phyloP scores from a whole-genome alignment of 1,140 invertebrate species.

The Vanessa tameamea region DNA sequence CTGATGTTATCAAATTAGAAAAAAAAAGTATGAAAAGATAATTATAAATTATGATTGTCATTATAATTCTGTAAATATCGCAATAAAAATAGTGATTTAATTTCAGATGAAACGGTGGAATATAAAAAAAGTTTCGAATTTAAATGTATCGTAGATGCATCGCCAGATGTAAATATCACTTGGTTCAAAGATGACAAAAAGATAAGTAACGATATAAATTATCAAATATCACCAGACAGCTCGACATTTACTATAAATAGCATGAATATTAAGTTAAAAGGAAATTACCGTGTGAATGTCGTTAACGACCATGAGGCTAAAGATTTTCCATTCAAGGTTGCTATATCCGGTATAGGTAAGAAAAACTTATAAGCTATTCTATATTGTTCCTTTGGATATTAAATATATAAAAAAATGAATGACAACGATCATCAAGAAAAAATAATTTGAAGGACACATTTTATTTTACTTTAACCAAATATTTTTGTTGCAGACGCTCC shows the following conservation, averaged over 20 bases:
- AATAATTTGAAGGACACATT: too few relatives aligned
- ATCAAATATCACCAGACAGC: conserved; percentile 35
- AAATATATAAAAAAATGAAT: too few relatives aligned
- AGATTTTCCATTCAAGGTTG: conserved; percentile 13
- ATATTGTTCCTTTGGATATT: too few relatives aligned
- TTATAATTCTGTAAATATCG: too few relatives aligned
- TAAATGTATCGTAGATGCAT: conserved; percentile 42
- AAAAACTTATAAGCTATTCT: background rate
- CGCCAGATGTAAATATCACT: conserved; percentile 37
- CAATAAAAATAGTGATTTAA: conserved; percentile 1
- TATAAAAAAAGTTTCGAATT: conserved; percentile 35
- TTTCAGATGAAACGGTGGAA: conserved; percentile 40
- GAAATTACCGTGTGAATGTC: conserved; percentile 40
- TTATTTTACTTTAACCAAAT: background rate
- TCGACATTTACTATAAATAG: conserved; percentile 39
- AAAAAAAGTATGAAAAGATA: too few relatives aligned
- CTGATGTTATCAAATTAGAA: too few relatives aligned
- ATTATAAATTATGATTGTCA: too few relatives aligned
- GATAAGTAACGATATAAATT: conserved; percentile 27
- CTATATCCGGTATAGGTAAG: conserved; percentile 1
- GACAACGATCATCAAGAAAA: too few relatives aligned
- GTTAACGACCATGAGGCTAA: conserved; percentile 35
- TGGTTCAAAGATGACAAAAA: conserved; percentile 39
- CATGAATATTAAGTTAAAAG: conserved; percentile 32
- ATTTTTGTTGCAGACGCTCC: conserved; percentile 8